Evolutionary conservation across 2,888 invertebrate genomes (phyloP).

Genomic region (Oasisia sp.): DNA sequence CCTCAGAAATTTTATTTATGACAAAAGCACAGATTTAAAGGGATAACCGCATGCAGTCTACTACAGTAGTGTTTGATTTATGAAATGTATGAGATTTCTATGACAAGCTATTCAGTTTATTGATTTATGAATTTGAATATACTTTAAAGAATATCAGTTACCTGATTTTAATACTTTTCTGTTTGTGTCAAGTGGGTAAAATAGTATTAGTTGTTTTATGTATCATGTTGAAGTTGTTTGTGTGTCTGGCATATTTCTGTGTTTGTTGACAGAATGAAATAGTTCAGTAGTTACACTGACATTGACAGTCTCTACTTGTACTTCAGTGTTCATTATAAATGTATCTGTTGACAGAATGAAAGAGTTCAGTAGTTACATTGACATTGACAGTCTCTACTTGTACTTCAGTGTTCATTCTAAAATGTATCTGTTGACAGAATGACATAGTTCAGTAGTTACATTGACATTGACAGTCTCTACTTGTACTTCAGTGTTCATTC

Average conservation of each 20-base stretch:
- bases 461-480: conserved; percentile 79
- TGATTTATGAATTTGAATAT: too few species aligned
- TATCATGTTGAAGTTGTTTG: conserved; percentile 12
- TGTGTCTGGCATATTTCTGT: not conserved
- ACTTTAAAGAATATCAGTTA: too few species aligned
- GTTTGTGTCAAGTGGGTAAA: too few species aligned
- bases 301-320: conserved; percentile 80
- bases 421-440: conserved; percentile 53
- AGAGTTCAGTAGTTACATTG: conserved; percentile 62
- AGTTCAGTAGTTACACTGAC: conserved; percentile 61
- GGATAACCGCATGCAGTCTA: too few species aligned
- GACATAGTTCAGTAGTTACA: conserved; percentile 63
- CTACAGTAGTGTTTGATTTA: too few species aligned
- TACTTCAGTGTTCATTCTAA: not conserved
- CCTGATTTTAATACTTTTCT: too few species aligned
- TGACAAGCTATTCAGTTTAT: too few species aligned
- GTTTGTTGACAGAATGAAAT: conserved; percentile 60
- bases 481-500: conserved; percentile 80
- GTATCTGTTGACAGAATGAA: conserved; percentile 58
- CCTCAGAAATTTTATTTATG: too few species aligned
- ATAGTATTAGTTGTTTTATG: conserved; percentile 24
- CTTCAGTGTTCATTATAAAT: not conserved
- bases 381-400: conserved; percentile 80
- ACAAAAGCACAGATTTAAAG: too few species aligned
- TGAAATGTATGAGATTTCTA: too few species aligned